Percentiles rank a stretch among this genome's conserved stretches.
Evolutionary conservation across 2,797 vertebrate genomes (phyloP).

Genomic region (Mus minutoides): DNA sequence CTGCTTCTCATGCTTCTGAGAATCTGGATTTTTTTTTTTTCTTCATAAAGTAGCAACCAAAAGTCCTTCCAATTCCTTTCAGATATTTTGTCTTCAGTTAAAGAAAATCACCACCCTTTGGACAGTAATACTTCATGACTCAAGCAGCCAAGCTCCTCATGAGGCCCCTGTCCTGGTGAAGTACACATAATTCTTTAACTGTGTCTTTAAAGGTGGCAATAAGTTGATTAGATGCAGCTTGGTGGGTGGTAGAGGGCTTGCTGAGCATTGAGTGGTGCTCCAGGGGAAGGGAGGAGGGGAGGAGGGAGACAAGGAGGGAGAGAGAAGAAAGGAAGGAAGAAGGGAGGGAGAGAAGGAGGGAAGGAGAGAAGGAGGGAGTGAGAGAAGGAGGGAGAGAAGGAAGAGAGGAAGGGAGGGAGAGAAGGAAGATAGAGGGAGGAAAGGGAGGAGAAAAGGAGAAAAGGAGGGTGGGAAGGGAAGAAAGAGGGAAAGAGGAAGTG

Average conservation of each 20-base stretch:
- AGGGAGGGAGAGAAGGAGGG: not conserved
- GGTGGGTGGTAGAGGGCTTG: not conserved
- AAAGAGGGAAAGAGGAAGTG: not conserved
- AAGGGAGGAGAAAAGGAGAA: no score
- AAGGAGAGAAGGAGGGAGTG: not conserved
- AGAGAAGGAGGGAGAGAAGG: not conserved
- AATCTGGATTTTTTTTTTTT: constrained; percentile 21
- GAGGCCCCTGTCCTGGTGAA: not conserved
- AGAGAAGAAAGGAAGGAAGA: not conserved
- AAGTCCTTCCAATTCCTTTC: constrained; percentile 36
- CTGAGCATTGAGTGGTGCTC: no score
- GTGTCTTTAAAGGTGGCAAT: not conserved
- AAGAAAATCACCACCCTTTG: constrained; percentile 23
- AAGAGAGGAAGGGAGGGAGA: accelerated
- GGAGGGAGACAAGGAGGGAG: not conserved
- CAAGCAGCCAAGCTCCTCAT: not conserved
- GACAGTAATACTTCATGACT: not conserved
- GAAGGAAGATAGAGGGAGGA: not conserved
- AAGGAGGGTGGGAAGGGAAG: accelerated
- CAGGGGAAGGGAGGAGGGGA: no score
- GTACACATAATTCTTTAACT: constrained; percentile 18
- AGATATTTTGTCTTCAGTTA: constrained; percentile 57
- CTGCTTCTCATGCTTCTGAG: not conserved
- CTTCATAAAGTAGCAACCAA: constrained; percentile 51
- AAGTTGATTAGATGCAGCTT: not conserved